phyloP scores from a whole-genome alignment of 2,113 vertebrate genomes.

The Marcusenius ussheri region DNA sequence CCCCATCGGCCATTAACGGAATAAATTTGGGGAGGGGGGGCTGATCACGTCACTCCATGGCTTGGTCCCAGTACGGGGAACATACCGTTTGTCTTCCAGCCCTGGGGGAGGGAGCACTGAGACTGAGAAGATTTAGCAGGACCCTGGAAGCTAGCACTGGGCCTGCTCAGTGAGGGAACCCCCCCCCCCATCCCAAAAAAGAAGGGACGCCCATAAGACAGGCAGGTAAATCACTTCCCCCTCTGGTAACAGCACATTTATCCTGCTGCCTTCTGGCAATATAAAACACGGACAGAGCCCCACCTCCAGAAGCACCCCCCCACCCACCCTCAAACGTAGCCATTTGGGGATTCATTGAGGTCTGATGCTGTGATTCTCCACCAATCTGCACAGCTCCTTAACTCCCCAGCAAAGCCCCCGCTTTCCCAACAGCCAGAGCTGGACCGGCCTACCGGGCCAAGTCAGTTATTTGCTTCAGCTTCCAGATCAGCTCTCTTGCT shows the following conservation, averaged over 20 bases:
- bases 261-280: not conserved
- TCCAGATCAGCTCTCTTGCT: not conserved
- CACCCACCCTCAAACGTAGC: not conserved
- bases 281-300: not conserved
- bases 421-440: not conserved
- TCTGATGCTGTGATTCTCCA: not conserved
- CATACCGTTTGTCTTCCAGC: not conserved
- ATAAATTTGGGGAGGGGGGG: not conserved
- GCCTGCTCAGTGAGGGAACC: not conserved
- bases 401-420: not conserved
- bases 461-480: not conserved
- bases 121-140: not conserved
- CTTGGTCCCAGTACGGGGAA: not conserved
- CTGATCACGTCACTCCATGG: not conserved
- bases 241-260: not conserved
- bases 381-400: not conserved
- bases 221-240: not conserved
- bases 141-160: not conserved
- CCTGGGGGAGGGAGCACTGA: not conserved
- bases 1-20: not conserved
- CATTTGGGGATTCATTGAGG: not conserved
- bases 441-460: not conserved
- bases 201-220: not conserved
- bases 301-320: not conserved
- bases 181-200: not conserved